These are phyloP conservation scores for Martes martes DNA, from an alignment of 2,113 vertebrate genomes.

Conservation along the genomic window DNA sequence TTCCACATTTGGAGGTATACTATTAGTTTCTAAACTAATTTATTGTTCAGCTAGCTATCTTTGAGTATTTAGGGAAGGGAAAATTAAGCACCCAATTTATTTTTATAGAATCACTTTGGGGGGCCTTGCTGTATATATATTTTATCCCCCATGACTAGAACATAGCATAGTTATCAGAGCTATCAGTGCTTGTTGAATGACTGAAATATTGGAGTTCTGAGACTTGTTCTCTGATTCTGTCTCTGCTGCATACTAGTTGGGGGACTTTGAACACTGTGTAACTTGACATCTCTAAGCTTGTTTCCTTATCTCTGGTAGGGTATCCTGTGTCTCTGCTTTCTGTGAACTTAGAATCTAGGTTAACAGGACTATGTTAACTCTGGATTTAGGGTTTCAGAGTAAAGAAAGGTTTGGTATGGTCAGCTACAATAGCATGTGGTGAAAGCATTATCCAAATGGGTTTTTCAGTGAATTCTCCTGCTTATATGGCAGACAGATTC, in stretches of 20 bases:
- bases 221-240: background rate
- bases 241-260: background rate
- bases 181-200: background rate
- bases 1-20: conserved; percentile 89
- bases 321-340: background rate
- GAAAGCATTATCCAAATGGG: background rate
- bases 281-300: background rate
- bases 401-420: background rate
- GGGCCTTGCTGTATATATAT: background rate
- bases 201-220: background rate
- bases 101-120: background rate
- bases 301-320: background rate
- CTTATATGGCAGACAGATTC: background rate
- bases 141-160: background rate
- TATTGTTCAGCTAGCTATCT: background rate
- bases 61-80: background rate
- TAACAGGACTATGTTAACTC: background rate
- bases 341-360: background rate
- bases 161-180: background rate
- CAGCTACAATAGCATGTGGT: background rate
- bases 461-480: background rate
- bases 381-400: background rate
- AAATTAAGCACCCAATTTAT: background rate
- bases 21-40: conserved; percentile 37
- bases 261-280: background rate